Base-by-base conservation (phyloP, 2,113 vertebrate species). In the Nothoprocta pentlandii region DNA sequence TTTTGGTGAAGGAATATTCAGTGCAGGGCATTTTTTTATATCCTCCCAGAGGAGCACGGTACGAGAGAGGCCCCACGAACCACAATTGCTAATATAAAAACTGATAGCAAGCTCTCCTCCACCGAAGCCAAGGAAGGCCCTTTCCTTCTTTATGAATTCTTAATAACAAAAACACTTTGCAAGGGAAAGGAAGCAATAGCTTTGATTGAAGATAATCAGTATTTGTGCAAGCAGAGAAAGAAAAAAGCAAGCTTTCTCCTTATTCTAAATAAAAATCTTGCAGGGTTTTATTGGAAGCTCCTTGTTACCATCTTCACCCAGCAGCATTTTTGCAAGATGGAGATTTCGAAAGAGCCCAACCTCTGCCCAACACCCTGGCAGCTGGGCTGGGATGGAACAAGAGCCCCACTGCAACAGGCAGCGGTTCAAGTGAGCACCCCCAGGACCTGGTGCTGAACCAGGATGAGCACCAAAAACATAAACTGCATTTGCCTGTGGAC, bases 381-480 rank as follows among this genome's bases (percentile, higher is more conserved):
- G 36, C 0, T 22, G 42, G 42, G 26, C 56, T 53, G 22, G n/a
- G 64, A 41, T 23, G 91, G 20, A 59, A 15, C 44, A 53, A n/a
- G 25, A 46, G 51, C 25, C 2, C 36, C 53, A 49, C 0, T 16
- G 30, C 21, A 53, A 9, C 22, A 39, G 30, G 28, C 75, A 59
- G 22, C 6, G 10, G 25, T 8, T 28, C 20, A 25, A n/a, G 41
- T 1, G 8, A 66, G 34, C 6, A 34, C 13, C 6, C 1, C 30
- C 1, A 1, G 12, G 1, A 9, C 0, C 4, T 32, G 19, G 23
- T 32, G 61, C 84, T 5, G 49, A 49, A 42, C 4, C 77, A 5
- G 16, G 0, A 26, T 44, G 26, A 73, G 47, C 16, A 16, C 6
- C 47, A 28, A 7, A 49, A 36, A 11, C 5, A 8, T 3, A 69